Conservation (phyloP, 2,888 invertebrate genomes). For the Homarus gammarus region DNA sequence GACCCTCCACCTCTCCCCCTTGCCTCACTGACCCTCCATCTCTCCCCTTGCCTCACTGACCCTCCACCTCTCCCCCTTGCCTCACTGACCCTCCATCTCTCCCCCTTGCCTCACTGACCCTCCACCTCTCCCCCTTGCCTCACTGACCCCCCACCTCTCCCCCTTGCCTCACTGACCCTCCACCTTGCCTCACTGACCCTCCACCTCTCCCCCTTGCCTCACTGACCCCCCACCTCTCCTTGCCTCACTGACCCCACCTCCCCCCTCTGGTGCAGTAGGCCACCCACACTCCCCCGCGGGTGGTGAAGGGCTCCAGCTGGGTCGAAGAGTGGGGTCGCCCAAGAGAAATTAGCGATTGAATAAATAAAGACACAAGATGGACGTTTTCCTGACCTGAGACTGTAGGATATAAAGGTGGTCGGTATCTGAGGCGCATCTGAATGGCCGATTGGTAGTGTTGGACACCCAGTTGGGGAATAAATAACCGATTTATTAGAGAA, state of each 20-base stretch:
- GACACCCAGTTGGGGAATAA: slow-evolving; percentile 30
- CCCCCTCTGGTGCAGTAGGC: background rate
- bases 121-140: too few species aligned
- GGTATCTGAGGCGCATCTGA: slow-evolving; percentile 39
- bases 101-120: too few species aligned
- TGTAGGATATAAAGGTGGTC: slow-evolving; percentile 32
- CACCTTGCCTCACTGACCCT: too few species aligned
- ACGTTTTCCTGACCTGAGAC: slow-evolving; percentile 16
- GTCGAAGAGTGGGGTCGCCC: slow-evolving; percentile 31
- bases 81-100: too few species aligned
- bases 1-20: background rate
- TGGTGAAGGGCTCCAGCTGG: slow-evolving; percentile 21
- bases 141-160: too few species aligned
- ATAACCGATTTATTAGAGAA: slow-evolving; percentile 35
- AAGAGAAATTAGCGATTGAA: slow-evolving; percentile 46
- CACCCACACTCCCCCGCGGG: slow-evolving; percentile 46
- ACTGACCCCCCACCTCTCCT: too few species aligned
- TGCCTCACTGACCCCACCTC: too few species aligned
- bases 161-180: too few species aligned
- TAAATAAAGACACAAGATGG: slow-evolving; percentile 43
- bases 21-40: too few species aligned
- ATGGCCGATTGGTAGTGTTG: slow-evolving; percentile 23
- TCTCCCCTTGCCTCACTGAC: background rate
- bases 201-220: background rate
- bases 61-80: too few species aligned